Percentiles rank a stretch among this genome's conserved stretches.
These are phyloP conservation scores for Araneus ventricosus DNA, from an alignment of 1,140 invertebrate genomes.

Conservation along the genomic window DNA sequence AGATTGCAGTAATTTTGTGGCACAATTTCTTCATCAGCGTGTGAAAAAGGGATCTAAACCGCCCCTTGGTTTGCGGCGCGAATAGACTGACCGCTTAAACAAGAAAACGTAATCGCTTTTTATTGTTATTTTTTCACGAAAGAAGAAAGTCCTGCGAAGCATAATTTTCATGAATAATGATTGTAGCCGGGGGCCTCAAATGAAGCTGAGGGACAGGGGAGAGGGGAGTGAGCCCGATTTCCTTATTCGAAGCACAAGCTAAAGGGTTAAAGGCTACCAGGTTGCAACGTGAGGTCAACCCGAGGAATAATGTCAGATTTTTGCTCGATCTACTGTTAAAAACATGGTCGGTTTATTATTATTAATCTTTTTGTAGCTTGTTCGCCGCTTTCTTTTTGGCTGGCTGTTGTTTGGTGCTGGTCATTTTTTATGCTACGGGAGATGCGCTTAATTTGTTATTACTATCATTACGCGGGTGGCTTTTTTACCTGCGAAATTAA, in stretches of 20 bases:
- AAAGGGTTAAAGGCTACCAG: constrained; percentile 72
- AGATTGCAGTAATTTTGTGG: constrained; percentile 9
- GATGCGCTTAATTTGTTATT: constrained; percentile 29
- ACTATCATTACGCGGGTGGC: background rate
- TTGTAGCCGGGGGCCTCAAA: constrained; percentile 46
- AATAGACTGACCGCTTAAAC: background rate
- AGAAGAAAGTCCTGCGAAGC: constrained; percentile 65
- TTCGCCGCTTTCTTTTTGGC: constrained; percentile 8
- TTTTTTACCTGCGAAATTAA: constrained; percentile 14
- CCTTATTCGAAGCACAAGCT: constrained; percentile 69
- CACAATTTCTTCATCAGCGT: constrained; percentile 47
- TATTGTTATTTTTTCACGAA: constrained; percentile 25
- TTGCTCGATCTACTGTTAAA: constrained; percentile 65
- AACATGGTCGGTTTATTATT: constrained; percentile 58
- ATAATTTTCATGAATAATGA: constrained; percentile 74
- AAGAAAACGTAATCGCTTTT: constrained; percentile 39
- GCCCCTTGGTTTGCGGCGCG: constrained; percentile 3
- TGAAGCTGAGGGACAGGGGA: background rate
- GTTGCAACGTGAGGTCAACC: constrained; percentile 68
- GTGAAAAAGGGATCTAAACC: constrained; percentile 42
- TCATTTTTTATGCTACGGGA: constrained; percentile 14
- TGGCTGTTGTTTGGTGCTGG: constrained; percentile 40
- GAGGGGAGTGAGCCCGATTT: constrained; percentile 57
- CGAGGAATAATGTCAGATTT: constrained; percentile 66
- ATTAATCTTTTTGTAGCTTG: constrained; percentile 61